Evolutionary conservation across 2,797 vertebrate species (phyloP).

Genomic region (Antennarius maculatus): DNA sequence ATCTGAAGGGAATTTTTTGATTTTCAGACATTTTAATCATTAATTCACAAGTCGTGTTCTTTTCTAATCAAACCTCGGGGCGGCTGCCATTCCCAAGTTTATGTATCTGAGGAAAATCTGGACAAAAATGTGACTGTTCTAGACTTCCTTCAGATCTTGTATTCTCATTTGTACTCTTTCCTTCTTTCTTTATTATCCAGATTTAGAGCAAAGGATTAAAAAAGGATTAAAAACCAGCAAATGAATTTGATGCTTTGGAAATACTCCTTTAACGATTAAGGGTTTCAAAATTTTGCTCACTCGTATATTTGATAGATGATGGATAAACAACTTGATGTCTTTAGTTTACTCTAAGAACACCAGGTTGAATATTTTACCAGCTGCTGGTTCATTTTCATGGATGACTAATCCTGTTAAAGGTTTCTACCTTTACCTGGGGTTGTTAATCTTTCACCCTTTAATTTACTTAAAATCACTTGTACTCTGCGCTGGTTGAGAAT

Average conservation of each 20-base stretch:
- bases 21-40: not conserved
- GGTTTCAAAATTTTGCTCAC: no score
- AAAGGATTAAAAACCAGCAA: constrained; percentile 12
- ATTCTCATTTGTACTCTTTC: constrained; percentile 12
- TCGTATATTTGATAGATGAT: not conserved
- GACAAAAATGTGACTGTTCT: constrained; percentile 49
- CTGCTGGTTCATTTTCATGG: not conserved
- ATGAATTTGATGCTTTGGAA: not conserved
- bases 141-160: constrained; percentile 19
- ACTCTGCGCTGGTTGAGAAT: not conserved
- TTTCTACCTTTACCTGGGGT: not conserved
- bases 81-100: constrained; percentile 14
- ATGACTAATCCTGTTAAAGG: not conserved
- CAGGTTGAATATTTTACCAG: not conserved
- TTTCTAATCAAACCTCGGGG: constrained; percentile 10
- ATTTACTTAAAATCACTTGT: not conserved
- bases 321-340: not conserved
- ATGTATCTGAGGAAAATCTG: not conserved
- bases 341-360: not conserved
- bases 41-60: constrained; percentile 27
- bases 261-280: no score
- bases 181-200: constrained; percentile 8
- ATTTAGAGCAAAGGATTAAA: constrained; percentile 26
- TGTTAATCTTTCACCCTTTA: constrained; percentile 30
- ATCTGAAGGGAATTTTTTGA: not conserved